Evolutionary conservation across 2,113 vertebrate species (phyloP), one percentile per base, ranked within the genome.

Genomic region (Pongo abelii): DNA sequence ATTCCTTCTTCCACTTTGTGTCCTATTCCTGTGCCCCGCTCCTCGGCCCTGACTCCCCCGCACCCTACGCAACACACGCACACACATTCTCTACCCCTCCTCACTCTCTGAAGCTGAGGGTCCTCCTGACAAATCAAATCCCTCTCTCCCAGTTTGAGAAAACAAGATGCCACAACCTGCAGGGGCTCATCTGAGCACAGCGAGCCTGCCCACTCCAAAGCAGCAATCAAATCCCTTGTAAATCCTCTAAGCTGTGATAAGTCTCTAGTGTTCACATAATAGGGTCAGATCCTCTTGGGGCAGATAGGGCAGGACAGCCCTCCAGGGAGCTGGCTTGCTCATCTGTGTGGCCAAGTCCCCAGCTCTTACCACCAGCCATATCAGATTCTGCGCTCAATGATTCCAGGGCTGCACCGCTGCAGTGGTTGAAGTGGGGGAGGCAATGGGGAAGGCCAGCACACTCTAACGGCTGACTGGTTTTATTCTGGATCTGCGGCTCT

Each of bases 201-300:
- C 7, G 40, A 90, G n/a, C 17, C 14, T 5, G 32, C 84, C 55
- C 13, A 20, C 72, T 48, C 57, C 64, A 81, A 89, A 10, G 43
- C 38, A 57, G 81, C 59, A 67, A 93, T 55, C 75, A 93, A 85
- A 78, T 74, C 84, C 67, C 38, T 61, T 57, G 38, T 89, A 97
- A 98, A 97, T 96, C 89, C 91, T 64, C 94, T 98, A 98, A 98
- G 97, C 96, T 88, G 32, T 35, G 1, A 1, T 77, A 96, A 86
- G 90, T 95, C 94, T 32, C 94, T 11, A 3, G 52, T 92, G 4
- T 79, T 91, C 96, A 43, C 59, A 48, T 69, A 97, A 90, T 0
- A 48, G 30, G 30, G 18, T 72, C 81, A 61, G 50, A 57, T 64
- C 38, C 27, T 91, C 72, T 91, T 27, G 35, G 40, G 85, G 48